These are phyloP conservation scores for Ovis aries DNA, from an alignment of 2,113 vertebrate species.

Conservation along the genomic window DNA sequence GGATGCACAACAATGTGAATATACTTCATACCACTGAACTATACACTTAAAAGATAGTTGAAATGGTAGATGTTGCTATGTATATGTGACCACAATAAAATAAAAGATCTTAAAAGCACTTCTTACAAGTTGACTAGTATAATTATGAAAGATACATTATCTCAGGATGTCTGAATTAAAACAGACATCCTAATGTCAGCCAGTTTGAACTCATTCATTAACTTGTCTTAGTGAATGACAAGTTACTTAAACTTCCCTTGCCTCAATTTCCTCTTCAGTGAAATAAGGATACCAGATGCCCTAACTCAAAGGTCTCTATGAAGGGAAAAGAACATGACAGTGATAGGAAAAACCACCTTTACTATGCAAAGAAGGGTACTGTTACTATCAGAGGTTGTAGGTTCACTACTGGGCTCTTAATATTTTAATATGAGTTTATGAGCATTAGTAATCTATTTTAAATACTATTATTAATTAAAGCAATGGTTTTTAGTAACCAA, in stretches of 20 bases:
- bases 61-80: background rate
- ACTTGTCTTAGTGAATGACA: background rate
- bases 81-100: background rate
- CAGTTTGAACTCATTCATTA: background rate
- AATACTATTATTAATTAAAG: background rate
- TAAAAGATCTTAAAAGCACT: background rate
- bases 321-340: background rate
- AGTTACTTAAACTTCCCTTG: background rate
- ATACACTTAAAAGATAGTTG: background rate
- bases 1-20: background rate
- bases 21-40: background rate
- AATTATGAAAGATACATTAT: background rate
- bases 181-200: background rate
- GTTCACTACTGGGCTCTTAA: background rate
- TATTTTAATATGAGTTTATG: slow-evolving; percentile 1
- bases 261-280: background rate
- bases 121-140: background rate
- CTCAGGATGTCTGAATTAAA: background rate
- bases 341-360: background rate
- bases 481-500: slow-evolving; percentile 8
- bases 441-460: slow-evolving; percentile 16
- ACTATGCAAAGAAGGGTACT: background rate
- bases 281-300: background rate
- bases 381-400: background rate
- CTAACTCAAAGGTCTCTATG: background rate